Base-by-base conservation (phyloP, 2,113 vertebrate genomes). In the Oryzias javanicus region DNA sequence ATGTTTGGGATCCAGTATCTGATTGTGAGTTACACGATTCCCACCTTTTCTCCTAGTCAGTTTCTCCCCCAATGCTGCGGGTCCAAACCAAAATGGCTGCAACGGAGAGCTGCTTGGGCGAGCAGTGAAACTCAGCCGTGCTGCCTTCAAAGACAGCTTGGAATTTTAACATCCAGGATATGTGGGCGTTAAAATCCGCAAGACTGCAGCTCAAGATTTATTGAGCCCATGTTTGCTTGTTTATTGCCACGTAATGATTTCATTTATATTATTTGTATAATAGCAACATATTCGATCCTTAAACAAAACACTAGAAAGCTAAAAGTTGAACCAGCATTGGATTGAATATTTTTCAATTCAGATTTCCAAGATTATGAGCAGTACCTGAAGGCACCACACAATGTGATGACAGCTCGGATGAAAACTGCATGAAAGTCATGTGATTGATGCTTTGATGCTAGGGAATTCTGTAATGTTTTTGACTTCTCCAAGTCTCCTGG, bases 51-150 rank as follows among this genome's bases (percentile, higher is more conserved):
- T 12, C 35, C 35, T 49, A 69, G 53, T 61, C 56, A 70, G 15
- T 49, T 60, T 76, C 8, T 67, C 59, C 70, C 55, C 35, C 64
- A 41, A 51, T 51, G 70, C 22, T 84, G 67, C 61, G 55, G 53
- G 12, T 67, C 45, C 61, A 60, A 76, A 71, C 75, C 78, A 91
- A 91, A 90, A 91, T 91, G 90, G 90, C 89, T 63, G 74, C 42
- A 18, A 0, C 0, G 4, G 49, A 1, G 67, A 67, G 40, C 29
- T 4, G 22, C 20, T 59, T 4, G 13, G 16, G 59, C 55, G 78
- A 78, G 78, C 70, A 15, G 19, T 3, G 6, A 55, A 35, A 35
- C 35, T 8, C 35, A 22, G n/a, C 41, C 5, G 3, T 40, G 42
- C 22, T 82, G 71, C 84, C 15, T 85, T 85, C 67, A 75, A 0